Evolutionary conservation across 1,140 invertebrate genomes (phyloP).

Genomic region (Pachyrhynchus sulphureomaculatus): DNA sequence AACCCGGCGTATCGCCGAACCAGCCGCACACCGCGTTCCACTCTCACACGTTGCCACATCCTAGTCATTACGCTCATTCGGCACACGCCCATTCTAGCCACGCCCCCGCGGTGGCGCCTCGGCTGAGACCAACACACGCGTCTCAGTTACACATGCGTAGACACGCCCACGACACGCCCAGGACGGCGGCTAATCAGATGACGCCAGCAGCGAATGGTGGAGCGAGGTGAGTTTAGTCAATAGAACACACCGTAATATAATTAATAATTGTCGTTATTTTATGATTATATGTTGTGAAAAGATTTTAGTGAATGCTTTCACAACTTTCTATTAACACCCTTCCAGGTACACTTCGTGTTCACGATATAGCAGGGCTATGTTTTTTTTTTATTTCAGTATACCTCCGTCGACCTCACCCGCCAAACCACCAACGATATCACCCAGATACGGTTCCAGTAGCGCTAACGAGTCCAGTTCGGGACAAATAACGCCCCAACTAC

Average conservation of each 20-base stretch:
- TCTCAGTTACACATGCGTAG: slow-evolving; percentile 46
- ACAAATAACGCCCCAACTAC: slow-evolving; percentile 46
- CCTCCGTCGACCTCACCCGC: slow-evolving; percentile 10
- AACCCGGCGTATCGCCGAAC: slow-evolving; percentile 53
- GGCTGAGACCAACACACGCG: slow-evolving; percentile 52
- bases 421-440: slow-evolving; percentile 44
- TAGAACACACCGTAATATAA: no score
- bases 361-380: no score
- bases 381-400: slow-evolving; percentile 21
- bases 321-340: no score
- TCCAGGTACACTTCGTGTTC: no score
- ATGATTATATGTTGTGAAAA: no score
- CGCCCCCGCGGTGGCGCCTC: slow-evolving; percentile 51
- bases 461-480: slow-evolving; percentile 40
- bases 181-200: slow-evolving; percentile 24
- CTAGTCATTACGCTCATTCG: slow-evolving; percentile 37
- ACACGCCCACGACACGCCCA: slow-evolving; percentile 37
- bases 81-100: slow-evolving; percentile 50
- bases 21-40: slow-evolving; percentile 45
- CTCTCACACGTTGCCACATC: slow-evolving; percentile 43
- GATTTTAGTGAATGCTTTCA: no score
- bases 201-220: slow-evolving; percentile 34
- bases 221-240: slow-evolving; percentile 39
- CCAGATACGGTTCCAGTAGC: slow-evolving; percentile 34
- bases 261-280: no score